These are phyloP conservation scores for Eristalis arbustorum DNA, from an alignment of 2,888 invertebrate species.

Conservation along the genomic window DNA sequence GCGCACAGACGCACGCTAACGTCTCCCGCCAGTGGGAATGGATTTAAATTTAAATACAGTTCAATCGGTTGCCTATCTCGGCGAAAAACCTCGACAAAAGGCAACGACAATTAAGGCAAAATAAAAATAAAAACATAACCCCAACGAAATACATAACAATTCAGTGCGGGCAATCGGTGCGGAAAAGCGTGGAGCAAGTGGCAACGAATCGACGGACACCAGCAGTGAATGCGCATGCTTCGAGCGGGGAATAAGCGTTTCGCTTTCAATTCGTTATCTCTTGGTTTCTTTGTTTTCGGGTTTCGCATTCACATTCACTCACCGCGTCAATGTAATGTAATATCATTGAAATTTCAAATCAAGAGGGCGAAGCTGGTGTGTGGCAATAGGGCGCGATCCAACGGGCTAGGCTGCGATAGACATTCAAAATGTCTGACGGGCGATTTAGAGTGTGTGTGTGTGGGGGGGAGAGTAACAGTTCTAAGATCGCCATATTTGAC, in stretches of 20 bases:
- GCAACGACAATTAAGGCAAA: background rate
- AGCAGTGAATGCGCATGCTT: background rate
- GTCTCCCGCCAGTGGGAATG: background rate
- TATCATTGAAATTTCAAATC: background rate
- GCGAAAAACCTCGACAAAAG: conserved; percentile 4
- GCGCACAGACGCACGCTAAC: background rate
- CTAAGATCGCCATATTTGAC: background rate
- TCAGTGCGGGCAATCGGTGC: conserved; percentile 20
- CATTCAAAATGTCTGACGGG: background rate
- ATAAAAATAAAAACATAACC: background rate
- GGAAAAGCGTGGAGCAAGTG: background rate
- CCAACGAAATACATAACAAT: background rate
- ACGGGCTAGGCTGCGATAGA: background rate
- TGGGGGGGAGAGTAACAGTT: no score
- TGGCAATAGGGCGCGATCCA: background rate
- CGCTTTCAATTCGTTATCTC: conserved; percentile 2
- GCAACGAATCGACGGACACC: background rate
- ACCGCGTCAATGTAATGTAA: conserved; percentile 11
- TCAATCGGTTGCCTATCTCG: conserved; percentile 28
- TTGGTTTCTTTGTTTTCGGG: conserved; percentile 6
- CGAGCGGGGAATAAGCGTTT: background rate
- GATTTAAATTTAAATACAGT: conserved; percentile 4
- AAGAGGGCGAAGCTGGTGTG: background rate
- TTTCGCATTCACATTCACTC: background rate
- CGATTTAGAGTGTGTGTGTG: no score